phyloP scores from a whole-genome alignment of 2,888 invertebrate species.

The Tetranychus piercei region DNA sequence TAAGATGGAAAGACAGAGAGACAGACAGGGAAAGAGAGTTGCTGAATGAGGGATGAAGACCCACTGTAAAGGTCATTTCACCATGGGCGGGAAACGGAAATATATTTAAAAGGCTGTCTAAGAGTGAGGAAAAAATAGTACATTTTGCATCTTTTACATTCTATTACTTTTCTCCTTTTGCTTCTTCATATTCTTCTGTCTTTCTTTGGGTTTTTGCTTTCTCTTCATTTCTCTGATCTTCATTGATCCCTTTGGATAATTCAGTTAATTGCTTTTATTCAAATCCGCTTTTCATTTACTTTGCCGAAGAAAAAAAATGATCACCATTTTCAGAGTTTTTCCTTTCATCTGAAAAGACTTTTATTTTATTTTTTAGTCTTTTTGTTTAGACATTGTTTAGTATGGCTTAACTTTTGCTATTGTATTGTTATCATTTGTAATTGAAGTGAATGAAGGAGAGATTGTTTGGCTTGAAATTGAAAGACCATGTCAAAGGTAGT shows the following conservation, averaged over 20 bases:
- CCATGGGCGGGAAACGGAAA: slow-evolving; percentile 1
- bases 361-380: too few relatives aligned
- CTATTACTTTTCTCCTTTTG: background rate
- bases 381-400: too few relatives aligned
- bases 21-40: slow-evolving; percentile 2
- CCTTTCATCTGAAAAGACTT: too few relatives aligned
- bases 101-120: background rate
- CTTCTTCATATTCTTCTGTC: background rate
- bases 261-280: background rate
- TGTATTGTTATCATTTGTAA: too few relatives aligned
- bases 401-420: too few relatives aligned
- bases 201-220: background rate
- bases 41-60: background rate
- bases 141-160: background rate
- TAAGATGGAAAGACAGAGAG: slow-evolving; percentile 8
- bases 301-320: too few relatives aligned
- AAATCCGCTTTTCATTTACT: background rate
- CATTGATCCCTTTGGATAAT: background rate
- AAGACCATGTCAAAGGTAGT: too few relatives aligned
- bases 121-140: slow-evolving; percentile 7
- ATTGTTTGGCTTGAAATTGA: too few relatives aligned
- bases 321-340: too few relatives aligned
- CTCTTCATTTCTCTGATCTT: background rate
- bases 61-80: background rate
- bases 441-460: too few relatives aligned